These are phyloP conservation scores for Aporophyla nigra DNA, from an alignment of 2,888 invertebrate genomes.

Conservation along the genomic window DNA sequence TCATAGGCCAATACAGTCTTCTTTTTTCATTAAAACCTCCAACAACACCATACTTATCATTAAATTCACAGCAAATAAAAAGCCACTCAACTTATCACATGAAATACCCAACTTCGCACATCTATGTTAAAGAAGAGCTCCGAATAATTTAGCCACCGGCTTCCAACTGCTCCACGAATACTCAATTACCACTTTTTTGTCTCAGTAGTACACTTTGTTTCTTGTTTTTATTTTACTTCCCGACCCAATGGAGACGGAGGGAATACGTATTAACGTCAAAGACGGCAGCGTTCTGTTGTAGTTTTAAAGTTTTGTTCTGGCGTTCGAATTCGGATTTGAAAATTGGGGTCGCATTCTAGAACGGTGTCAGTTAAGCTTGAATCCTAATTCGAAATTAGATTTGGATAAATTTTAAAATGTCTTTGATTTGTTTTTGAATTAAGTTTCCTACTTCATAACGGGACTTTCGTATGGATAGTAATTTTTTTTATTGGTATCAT, in stretches of 20 bases:
- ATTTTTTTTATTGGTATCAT: background rate
- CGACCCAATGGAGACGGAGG: constrained; percentile 64
- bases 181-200: constrained; percentile 85
- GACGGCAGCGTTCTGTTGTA: constrained; percentile 56
- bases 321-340: constrained; percentile 52
- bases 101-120: constrained; percentile 69
- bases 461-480: background rate
- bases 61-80: constrained; percentile 61
- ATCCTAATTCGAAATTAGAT: background rate
- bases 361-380: background rate
- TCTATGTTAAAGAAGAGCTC: constrained; percentile 70
- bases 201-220: constrained; percentile 74
- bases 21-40: background rate
- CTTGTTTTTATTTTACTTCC: constrained; percentile 72
- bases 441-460: background rate
- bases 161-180: constrained; percentile 81
- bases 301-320: constrained; percentile 53
- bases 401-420: background rate
- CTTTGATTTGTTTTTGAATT: background rate
- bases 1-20: background rate
- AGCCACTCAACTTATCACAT: constrained; percentile 63
- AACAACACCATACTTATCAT: constrained; percentile 10
- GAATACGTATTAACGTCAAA: constrained; percentile 63
- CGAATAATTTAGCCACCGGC: constrained; percentile 79
- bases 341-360: constrained; percentile 27